A percentile compares a stretch with the other conserved stretches of the same genome.
These are phyloP conservation scores for Aphidius colemani DNA, from an alignment of 2,888 invertebrate species.

Conservation along the genomic window DNA sequence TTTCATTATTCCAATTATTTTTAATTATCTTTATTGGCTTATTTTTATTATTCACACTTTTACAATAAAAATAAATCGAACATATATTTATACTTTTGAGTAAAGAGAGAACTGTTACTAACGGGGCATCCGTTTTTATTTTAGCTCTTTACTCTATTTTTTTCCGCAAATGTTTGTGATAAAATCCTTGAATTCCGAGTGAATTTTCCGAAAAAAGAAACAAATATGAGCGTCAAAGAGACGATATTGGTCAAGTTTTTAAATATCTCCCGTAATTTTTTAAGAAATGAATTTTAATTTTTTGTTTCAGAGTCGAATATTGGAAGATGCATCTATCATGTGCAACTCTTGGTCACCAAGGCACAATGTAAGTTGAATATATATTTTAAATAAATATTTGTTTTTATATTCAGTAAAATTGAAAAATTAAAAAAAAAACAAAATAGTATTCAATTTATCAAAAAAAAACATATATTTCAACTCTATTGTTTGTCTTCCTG, in stretches of 20 bases:
- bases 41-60: not conserved
- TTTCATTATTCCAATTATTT: not conserved
- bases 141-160: not conserved
- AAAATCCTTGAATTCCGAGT: not conserved
- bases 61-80: not conserved
- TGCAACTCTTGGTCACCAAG: slow-evolving; percentile 91
- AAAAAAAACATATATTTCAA: not conserved
- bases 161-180: not conserved
- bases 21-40: slow-evolving; percentile 7
- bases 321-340: slow-evolving; percentile 88
- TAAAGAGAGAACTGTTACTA: too few species aligned
- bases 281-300: slow-evolving; percentile 23
- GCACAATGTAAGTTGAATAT: slow-evolving; percentile 77
- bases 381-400: not conserved
- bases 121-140: not conserved
- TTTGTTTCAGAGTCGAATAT: slow-evolving; percentile 76
- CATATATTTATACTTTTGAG: too few species aligned
- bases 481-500: too few species aligned
- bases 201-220: not conserved
- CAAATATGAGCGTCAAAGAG: too few species aligned
- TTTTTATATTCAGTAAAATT: not conserved
- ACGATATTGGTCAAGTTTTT: not conserved
- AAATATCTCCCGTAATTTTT: slow-evolving; percentile 1
- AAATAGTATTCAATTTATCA: not conserved
- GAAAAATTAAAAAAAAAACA: not conserved